Conservation (phyloP, 2,888 invertebrate genomes). For the Melinopterus prodromus region DNA sequence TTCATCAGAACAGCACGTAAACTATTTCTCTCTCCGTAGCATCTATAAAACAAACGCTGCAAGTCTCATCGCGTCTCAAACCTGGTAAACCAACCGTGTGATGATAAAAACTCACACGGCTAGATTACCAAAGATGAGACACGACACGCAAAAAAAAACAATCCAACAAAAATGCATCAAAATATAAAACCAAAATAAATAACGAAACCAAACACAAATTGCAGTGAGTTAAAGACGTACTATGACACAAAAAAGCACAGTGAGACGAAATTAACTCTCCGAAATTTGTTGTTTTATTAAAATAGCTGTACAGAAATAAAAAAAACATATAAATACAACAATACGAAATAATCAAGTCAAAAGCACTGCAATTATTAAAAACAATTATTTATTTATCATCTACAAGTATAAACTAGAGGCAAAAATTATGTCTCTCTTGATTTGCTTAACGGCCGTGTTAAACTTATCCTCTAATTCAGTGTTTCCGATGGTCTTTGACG, state of each 20-base stretch:
- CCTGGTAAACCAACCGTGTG: constrained; percentile 55
- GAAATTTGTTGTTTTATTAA: constrained; percentile 41
- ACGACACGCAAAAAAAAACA: constrained; percentile 27
- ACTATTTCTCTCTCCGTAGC: neutral
- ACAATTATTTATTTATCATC: constrained; percentile 42
- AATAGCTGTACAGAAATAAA: constrained; percentile 24
- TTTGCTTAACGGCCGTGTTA: constrained; percentile 86
- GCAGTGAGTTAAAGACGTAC: constrained; percentile 50
- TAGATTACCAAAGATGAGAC: constrained; percentile 60
- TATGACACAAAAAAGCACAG: constrained; percentile 44
- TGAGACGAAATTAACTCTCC: constrained; percentile 45
- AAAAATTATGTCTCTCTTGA: constrained; percentile 99
- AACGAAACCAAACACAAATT: constrained; percentile 41
- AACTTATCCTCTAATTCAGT: constrained; percentile 96
- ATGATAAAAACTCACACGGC: constrained; percentile 56
- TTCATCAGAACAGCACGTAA: constrained; percentile 46
- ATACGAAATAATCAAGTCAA: constrained; percentile 27
- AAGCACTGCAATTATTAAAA: neutral
- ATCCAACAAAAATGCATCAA: constrained; percentile 28
- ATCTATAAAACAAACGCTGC: neutral
- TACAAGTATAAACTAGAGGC: constrained; percentile 96
- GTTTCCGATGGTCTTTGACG: constrained; percentile 96
- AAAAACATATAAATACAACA: constrained; percentile 28
- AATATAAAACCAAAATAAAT: constrained; percentile 25
- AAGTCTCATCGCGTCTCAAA: constrained; percentile 36